Evolutionary conservation across 2,888 invertebrate genomes (phyloP), one percentile per base, ranked within the genome.

Genomic region (Crossocerus cetratus): DNA sequence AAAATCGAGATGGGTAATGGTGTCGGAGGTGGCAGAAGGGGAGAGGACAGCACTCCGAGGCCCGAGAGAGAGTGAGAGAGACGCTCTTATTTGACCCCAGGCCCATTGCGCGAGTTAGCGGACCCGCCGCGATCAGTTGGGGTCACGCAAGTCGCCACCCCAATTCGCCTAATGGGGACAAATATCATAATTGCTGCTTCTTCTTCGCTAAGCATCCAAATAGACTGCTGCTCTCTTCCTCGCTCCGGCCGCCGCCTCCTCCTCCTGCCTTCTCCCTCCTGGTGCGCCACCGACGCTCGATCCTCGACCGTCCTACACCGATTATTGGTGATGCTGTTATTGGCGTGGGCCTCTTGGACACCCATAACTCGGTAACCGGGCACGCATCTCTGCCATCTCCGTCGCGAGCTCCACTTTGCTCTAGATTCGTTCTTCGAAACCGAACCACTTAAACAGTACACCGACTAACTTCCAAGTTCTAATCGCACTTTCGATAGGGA

Each of bases 161-260:
- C 87, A 89, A 89, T 89, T 89, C 89, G 79, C 82, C 87, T 88
- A 89, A 89, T 89, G 83, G 89, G 87, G 86, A 88, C 89, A 89
- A 89, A 89, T 89, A 89, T 89, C 89, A 89, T 89, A 89, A 89
- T 89, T 89, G 88, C 85, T 83, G 82, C 80, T 73, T 60, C 77
- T 85, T 81, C 87, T 87, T 83, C 72, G 77, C 85, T 82, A 80
- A 85, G 85, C 84, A 83, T 85, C 86, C 84, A 85, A 87, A 88
- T 89, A 81, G 87, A 89, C 88, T 87, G 87, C 86, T 84, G 87
- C 75, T 70, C 83, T 79, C 78, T 77, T 83, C 49, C 76, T 76
- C 60, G 65, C 58, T 67, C 66, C 13, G n/a, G n/a, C n/a, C n/a
- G n/a, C n/a, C n/a, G n/a, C n/a, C n/a, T 21, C 23, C 23, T 66